Conservation (phyloP, 2,113 vertebrate genomes). For the Antidorcas marsupialis region DNA sequence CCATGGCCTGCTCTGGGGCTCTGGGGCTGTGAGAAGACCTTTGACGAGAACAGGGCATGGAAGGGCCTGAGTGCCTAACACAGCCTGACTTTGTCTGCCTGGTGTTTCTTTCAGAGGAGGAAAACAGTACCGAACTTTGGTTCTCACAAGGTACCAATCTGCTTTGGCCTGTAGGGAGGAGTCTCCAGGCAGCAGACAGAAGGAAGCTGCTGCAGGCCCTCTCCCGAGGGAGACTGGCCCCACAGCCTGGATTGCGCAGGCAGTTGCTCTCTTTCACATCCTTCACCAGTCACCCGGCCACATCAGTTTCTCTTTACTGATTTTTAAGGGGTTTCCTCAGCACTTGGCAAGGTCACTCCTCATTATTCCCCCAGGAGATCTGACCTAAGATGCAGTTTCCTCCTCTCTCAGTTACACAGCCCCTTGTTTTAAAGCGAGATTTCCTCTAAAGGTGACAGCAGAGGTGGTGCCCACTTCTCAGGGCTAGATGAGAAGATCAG, state of each 20-base stretch:
- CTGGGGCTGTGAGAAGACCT: neutral
- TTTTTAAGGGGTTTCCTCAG: neutral
- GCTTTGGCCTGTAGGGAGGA: neutral
- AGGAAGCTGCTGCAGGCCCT: neutral
- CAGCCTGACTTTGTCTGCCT: neutral
- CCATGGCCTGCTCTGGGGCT: neutral
- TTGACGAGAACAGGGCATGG: neutral
- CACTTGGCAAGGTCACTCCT: neutral
- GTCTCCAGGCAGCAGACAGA: neutral
- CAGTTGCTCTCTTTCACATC: neutral
- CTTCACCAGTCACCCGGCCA: neutral
- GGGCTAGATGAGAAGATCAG: neutral
- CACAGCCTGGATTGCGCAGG: neutral
- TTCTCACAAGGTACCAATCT: neutral
- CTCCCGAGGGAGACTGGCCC: neutral
- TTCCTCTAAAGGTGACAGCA: neutral
- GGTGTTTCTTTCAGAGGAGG: neutral
- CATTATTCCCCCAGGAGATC: neutral
- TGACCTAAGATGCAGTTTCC: neutral
- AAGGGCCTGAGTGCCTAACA: neutral
- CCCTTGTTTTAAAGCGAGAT: neutral
- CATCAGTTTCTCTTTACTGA: neutral
- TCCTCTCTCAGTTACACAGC: neutral
- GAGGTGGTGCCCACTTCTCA: neutral
- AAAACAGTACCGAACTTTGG: neutral